phyloP scores from a whole-genome alignment of 1,140 invertebrate genomes.

The Cydia amplana region DNA sequence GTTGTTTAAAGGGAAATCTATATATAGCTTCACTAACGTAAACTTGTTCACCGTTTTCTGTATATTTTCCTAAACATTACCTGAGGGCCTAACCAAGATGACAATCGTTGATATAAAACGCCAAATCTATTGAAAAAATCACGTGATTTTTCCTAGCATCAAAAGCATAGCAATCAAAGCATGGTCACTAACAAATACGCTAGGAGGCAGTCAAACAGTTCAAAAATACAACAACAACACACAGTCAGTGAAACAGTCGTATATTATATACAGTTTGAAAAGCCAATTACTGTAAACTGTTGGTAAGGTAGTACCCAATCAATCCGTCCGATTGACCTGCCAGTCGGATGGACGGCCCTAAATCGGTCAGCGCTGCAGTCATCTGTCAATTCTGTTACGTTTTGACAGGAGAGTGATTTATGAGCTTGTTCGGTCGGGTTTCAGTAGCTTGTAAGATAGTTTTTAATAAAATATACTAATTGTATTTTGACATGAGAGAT shows the following conservation, averaged over 20 bases:
- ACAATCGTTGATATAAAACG: no score
- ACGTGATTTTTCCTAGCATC: no score
- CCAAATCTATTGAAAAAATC: no score
- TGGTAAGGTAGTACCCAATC: neutral
- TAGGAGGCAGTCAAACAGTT: no score
- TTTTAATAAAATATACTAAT: neutral
- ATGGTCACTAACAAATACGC: no score
- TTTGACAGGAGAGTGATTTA: slow-evolving; percentile 2
- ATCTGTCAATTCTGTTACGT: slow-evolving; percentile 17
- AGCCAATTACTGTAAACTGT: neutral
- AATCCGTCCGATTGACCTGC: slow-evolving; percentile 23
- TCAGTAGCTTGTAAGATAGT: neutral
- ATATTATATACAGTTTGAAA: slow-evolving; percentile 11
- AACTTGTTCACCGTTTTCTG: no score
- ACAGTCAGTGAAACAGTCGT: neutral
- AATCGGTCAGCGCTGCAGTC: neutral
- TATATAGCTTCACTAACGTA: no score
- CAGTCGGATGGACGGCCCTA: neutral
- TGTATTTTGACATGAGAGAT: neutral
- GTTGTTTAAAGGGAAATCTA: no score
- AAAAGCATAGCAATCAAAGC: no score
- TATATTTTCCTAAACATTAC: no score
- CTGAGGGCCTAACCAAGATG: no score
- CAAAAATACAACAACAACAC: no score
- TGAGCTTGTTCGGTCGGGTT: neutral